phyloP scores from a whole-genome alignment of 2,113 vertebrate species.

The Cisticola juncidis region DNA sequence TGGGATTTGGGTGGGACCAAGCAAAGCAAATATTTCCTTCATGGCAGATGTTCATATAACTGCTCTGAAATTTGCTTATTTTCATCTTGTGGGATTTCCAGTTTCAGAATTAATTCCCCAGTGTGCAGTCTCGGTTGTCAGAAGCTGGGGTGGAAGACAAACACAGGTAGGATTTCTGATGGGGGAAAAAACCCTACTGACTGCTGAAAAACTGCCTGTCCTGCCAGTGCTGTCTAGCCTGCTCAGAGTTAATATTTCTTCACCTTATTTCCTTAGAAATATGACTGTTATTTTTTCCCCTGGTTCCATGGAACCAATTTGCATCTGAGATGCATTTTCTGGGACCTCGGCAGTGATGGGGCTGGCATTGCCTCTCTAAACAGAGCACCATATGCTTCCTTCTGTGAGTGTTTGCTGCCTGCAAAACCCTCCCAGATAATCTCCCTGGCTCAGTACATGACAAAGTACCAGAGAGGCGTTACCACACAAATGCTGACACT shows the following conservation, averaged over 20 bases:
- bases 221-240: not conserved
- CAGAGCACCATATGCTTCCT: not conserved
- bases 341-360: not conserved
- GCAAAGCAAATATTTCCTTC: not conserved
- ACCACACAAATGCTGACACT: not conserved
- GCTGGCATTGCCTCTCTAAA: not conserved
- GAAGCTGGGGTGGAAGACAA: not conserved
- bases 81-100: not conserved
- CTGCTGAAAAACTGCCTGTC: not conserved
- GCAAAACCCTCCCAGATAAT: not conserved
- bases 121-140: not conserved
- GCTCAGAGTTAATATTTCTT: not conserved
- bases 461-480: not conserved
- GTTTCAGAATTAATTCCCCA: not conserved
- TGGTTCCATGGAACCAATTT: not conserved
- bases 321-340: not conserved
- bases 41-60: not conserved
- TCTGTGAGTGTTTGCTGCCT: conserved; percentile 6
- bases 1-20: not conserved
- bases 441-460: not conserved
- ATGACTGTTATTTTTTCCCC: not conserved
- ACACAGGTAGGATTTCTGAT: not conserved
- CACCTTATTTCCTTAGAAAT: not conserved
- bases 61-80: conserved; percentile 41
- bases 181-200: not conserved